These are phyloP conservation scores for Heliocidaris erythrogramma DNA, from an alignment of 35 echinoderm and acorn worm species.

Conservation along the genomic window DNA sequence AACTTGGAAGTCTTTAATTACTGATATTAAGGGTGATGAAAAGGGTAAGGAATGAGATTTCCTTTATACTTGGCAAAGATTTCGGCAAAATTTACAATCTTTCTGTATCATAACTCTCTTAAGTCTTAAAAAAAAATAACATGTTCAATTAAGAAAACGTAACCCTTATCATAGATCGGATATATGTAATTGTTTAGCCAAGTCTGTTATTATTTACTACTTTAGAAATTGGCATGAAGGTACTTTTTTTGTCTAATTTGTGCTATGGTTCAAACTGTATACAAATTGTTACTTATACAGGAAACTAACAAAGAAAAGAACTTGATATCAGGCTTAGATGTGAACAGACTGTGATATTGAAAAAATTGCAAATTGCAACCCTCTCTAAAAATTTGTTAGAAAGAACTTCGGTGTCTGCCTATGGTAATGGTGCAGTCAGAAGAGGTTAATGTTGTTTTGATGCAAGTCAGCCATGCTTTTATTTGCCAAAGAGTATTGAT, in stretches of 20 bases:
- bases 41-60: too few relatives aligned
- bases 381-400: not conserved
- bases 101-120: too few relatives aligned
- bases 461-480: not conserved
- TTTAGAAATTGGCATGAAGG: too few relatives aligned
- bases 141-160: too few relatives aligned
- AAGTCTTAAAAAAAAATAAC: too few relatives aligned
- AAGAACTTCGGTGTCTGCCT: not conserved
- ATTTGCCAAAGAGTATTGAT: not conserved
- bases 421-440: not conserved
- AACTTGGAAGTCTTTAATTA: too few relatives aligned
- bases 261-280: not conserved
- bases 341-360: not conserved
- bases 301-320: not conserved
- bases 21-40: too few relatives aligned
- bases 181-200: too few relatives aligned
- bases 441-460: not conserved
- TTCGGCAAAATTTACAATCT: not conserved
- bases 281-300: not conserved
- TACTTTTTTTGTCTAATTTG: too few relatives aligned
- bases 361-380: not conserved
- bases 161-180: too few relatives aligned
- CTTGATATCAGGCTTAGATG: not conserved
- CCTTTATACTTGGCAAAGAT: too few relatives aligned
- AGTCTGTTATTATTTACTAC: too few relatives aligned